Conservation (phyloP, 2,113 vertebrate species). For the Misgurnus mizolepis region DNA sequence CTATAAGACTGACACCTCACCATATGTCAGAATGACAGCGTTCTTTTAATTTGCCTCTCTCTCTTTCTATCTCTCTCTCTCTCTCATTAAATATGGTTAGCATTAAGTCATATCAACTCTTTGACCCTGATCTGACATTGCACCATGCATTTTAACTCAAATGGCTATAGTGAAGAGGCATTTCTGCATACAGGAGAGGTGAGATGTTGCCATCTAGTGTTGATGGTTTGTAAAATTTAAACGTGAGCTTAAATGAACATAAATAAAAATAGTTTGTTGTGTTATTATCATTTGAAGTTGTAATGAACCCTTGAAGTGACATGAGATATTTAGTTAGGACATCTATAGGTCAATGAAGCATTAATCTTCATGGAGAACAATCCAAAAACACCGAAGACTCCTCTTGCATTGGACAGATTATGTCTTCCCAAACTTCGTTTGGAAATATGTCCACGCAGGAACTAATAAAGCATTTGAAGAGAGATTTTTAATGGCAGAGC, state of each 20-base stretch:
- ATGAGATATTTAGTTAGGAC: too few relatives aligned
- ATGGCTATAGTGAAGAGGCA: too few relatives aligned
- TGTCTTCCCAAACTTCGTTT: too few relatives aligned
- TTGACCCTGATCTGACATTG: slow-evolving; percentile 10
- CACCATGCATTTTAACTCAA: neutral
- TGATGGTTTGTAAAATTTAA: neutral
- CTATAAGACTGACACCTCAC: slow-evolving; percentile 16
- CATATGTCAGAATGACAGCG: slow-evolving; percentile 24
- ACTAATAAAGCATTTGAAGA: too few relatives aligned
- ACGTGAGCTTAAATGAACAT: neutral
- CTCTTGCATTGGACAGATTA: too few relatives aligned
- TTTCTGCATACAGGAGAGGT: neutral
- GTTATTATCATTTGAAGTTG: neutral
- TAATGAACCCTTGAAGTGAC: too few relatives aligned
- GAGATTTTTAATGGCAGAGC: neutral
- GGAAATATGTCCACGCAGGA: too few relatives aligned
- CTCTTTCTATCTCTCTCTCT: neutral
- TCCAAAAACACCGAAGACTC: too few relatives aligned
- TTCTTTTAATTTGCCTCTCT: neutral
- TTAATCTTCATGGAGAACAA: too few relatives aligned
- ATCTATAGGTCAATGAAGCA: too few relatives aligned
- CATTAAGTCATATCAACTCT: slow-evolving; percentile 25
- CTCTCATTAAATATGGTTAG: slow-evolving; percentile 14
- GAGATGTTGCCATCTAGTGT: slow-evolving; percentile 40
- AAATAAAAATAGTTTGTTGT: neutral